Conservation (phyloP, 2,113 vertebrate species). For the Riparia riparia region DNA sequence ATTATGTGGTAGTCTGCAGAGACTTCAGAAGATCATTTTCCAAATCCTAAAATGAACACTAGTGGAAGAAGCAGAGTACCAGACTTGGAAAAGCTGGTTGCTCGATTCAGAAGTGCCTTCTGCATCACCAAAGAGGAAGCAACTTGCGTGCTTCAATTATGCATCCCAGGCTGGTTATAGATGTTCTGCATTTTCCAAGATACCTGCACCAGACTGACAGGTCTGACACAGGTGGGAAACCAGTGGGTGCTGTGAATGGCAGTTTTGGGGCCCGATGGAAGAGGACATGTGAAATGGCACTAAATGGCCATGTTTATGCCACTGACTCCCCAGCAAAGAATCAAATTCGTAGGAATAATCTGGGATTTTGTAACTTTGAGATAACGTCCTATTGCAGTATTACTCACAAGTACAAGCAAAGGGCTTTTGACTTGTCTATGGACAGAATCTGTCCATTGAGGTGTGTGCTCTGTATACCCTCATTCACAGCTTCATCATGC, state of each 20-base stretch:
- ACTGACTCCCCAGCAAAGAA: background rate
- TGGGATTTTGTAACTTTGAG: background rate
- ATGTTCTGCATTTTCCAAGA: background rate
- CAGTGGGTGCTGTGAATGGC: background rate
- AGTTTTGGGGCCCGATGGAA: background rate
- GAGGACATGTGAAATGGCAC: background rate
- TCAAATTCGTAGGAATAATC: background rate
- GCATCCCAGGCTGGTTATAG: background rate
- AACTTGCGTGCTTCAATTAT: background rate
- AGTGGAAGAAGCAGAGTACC: background rate
- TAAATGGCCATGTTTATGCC: background rate
- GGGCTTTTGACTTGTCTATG: background rate
- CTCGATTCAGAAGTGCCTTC: background rate
- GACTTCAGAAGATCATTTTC: background rate
- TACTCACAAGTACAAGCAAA: background rate
- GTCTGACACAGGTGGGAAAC: background rate
- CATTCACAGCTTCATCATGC: accelerated
- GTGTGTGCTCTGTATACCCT: background rate
- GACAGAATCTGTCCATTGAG: accelerated
- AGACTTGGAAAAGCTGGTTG: background rate
- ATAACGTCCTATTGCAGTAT: background rate
- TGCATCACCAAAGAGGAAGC: accelerated
- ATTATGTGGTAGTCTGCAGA: background rate
- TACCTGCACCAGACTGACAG: background rate
- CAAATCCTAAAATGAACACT: background rate